Evolutionary conservation across 2,797 vertebrate species (phyloP).

Genomic region (Pteronotus mesoamericanus): DNA sequence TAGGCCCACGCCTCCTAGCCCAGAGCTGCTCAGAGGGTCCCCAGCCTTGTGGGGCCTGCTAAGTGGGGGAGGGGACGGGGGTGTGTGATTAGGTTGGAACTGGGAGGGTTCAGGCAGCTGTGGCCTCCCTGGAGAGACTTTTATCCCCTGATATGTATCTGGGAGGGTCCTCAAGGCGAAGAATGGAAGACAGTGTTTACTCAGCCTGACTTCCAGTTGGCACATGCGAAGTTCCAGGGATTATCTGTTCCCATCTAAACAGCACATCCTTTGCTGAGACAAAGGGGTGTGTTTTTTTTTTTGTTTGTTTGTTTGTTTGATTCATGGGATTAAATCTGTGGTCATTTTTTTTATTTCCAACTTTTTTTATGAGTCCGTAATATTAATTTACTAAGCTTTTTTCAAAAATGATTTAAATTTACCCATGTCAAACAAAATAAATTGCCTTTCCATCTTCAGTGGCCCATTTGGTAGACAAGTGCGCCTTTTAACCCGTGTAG

Average conservation of each 20-base stretch:
- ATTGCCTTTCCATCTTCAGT: slow-evolving; percentile 16
- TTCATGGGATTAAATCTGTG: neutral
- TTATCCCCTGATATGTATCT: neutral
- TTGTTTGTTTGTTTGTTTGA: neutral
- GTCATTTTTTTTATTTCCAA: slow-evolving; percentile 21
- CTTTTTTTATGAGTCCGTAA: neutral
- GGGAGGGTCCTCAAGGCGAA: neutral
- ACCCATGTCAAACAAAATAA: slow-evolving; percentile 13
- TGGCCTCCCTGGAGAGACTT: neutral
- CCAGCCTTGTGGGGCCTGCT: neutral
- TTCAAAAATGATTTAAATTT: neutral
- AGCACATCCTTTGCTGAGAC: neutral
- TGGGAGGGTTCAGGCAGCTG: neutral
- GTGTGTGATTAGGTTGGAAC: neutral
- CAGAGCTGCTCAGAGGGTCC: neutral
- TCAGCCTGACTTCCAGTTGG: slow-evolving; percentile 2
- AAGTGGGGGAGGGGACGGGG: no score
- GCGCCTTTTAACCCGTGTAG: neutral
- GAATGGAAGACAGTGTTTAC: neutral
- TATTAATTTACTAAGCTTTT: neutral
- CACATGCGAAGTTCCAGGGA: neutral
- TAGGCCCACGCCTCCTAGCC: neutral
- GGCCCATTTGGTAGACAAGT: neutral
- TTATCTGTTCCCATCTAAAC: neutral
- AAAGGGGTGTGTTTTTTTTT: neutral